Percentiles rank a stretch among this genome's conserved stretches.
These are phyloP conservation scores for Punctoribates punctum DNA, from an alignment of 2,888 invertebrate species.

Conservation along the genomic window DNA sequence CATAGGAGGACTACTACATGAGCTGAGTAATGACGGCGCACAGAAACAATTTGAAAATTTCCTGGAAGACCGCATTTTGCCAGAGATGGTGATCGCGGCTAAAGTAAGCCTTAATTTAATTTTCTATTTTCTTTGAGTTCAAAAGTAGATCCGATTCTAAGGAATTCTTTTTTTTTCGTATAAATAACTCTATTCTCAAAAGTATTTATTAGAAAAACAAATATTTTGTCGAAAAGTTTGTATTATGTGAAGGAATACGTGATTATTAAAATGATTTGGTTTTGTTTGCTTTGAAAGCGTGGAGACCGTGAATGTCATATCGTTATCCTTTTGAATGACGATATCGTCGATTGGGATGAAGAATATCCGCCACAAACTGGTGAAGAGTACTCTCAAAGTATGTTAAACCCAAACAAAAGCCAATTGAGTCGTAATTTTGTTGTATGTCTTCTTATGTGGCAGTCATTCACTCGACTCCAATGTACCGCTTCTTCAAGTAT, in stretches of 20 bases:
- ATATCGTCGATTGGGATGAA: constrained; percentile 95
- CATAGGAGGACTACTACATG: constrained; percentile 85
- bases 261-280: constrained; percentile 7
- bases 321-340: constrained; percentile 91
- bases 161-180: background rate
- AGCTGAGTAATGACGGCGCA: constrained; percentile 98
- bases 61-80: constrained; percentile 88
- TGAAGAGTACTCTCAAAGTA: constrained; percentile 94
- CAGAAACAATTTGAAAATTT: constrained; percentile 93
- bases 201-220: constrained; percentile 14
- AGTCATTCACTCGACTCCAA: constrained; percentile 88
- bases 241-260: background rate
- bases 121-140: background rate
- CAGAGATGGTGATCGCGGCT: constrained; percentile 79
- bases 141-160: too few relatives aligned
- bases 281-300: constrained; percentile 67
- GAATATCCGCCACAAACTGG: constrained; percentile 99
- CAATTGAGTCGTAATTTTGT: background rate
- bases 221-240: background rate
- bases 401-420: constrained; percentile 49
- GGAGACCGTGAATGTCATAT: constrained; percentile 98
- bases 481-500: constrained; percentile 98
- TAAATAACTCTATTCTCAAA: background rate
- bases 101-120: constrained; percentile 52
- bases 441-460: constrained; percentile 40